Evolutionary conservation across 2,113 vertebrate genomes (phyloP).

Genomic region (Microtus oregoni): DNA sequence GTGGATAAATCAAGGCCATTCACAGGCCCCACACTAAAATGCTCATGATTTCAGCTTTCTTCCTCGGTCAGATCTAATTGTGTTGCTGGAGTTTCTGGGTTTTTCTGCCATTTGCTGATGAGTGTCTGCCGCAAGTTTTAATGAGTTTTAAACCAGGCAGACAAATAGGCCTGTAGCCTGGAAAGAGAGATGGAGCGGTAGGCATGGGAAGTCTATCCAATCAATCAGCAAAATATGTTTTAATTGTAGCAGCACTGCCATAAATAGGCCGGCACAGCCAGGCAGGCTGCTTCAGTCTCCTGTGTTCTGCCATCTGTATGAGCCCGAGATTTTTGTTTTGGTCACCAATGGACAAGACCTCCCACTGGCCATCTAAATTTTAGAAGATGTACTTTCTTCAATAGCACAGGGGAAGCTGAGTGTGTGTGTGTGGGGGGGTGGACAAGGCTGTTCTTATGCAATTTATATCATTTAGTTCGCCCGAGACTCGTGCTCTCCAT

Average conservation of each 20-base stretch:
- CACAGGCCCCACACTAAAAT: background rate
- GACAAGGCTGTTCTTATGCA: background rate
- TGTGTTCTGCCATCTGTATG: background rate
- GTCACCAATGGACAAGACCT: slow-evolving; percentile 5
- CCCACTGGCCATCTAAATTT: background rate
- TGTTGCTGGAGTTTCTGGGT: slow-evolving; percentile 10
- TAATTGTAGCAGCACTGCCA: background rate
- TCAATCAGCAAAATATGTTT: background rate
- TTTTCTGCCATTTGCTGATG: slow-evolving; percentile 37
- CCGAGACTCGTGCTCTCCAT: background rate
- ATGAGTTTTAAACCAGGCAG: slow-evolving; percentile 32
- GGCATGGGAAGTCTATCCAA: background rate
- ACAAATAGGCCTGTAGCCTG: background rate
- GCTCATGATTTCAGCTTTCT: slow-evolving; percentile 35
- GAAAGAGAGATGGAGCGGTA: background rate
- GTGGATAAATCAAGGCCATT: slow-evolving; percentile 12
- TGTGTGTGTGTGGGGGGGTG: background rate
- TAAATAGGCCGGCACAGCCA: background rate
- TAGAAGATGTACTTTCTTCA: slow-evolving; percentile 6
- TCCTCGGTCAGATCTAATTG: background rate
- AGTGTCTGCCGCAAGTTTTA: slow-evolving; percentile 11
- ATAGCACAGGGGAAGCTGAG: background rate
- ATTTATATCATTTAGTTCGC: background rate
- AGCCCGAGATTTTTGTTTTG: slow-evolving; percentile 1
- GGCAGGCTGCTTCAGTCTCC: background rate